Evolutionary conservation across 2,888 invertebrate species (phyloP), one percentile per base, ranked within the genome.

Genomic region (Gasteruption jaculator): DNA sequence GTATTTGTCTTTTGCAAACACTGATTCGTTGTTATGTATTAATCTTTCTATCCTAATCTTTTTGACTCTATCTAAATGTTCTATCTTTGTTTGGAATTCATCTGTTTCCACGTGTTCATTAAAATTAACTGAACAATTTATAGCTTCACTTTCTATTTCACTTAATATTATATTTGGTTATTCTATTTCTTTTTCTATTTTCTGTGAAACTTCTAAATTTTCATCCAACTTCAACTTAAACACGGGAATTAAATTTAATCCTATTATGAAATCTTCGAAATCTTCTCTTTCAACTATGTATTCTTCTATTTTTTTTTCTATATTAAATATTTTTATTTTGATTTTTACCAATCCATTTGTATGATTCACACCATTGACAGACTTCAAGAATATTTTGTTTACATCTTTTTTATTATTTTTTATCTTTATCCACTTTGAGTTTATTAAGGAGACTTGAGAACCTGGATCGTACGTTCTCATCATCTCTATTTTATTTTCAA

Each of bases 341-440:
- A 53, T 38, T 1, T 18, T 50, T 47, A 47, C 29, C 15, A 54
- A 19, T 14, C 54, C 52, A 12, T 50, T 43, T 39, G 53, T 54
- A 25, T 32, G 26, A 34, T 15, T 42, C 32, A 48, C 53, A 56
- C 54, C 56, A 54, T 49, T 56, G 38, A 56, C 35, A 20, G 56
- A 48, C 43, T 40, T 44, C 18, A 54, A 45, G 31, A 19, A 26
- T 47, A 42, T 39, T 36, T 38, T 45, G 37, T 52, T 49, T 21
- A 42, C 12, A 40, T 45, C 43, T 30, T 38, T 38, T 42, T 15
- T 27, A 21, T 34, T 34, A 5, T 43, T 32, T 35, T 43, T 49
- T 36, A 46, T 37, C 24, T 27, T 46, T 2, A 54, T 10, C 40
- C 50, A 38, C 42, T 42, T 53, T 41, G 46, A 43, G 46, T 53